Conservation (phyloP, 2,888 invertebrate genomes). For the Bibio marci region DNA sequence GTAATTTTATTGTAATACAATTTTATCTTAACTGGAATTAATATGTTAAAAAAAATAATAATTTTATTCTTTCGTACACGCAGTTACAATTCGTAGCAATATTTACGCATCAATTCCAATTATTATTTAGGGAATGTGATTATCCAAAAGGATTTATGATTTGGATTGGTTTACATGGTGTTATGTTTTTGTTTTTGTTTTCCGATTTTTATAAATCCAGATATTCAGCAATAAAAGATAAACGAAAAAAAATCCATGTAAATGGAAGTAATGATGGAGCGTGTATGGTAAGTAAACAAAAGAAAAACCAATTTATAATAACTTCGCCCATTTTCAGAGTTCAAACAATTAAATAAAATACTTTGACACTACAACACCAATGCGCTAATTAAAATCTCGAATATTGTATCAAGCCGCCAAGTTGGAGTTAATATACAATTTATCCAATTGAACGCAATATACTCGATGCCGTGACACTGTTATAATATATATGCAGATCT, state of each 20-base stretch:
- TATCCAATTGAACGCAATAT: no score
- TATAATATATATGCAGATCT: no score
- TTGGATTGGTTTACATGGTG: constrained; percentile 89
- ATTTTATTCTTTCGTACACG: constrained; percentile 10
- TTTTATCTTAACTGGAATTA: not conserved
- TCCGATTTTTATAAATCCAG: constrained; percentile 84
- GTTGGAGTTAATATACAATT: no score
- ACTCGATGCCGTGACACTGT: no score
- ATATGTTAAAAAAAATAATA: constrained; percentile 1
- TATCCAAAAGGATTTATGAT: constrained; percentile 82
- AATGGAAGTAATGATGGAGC: constrained; percentile 29
- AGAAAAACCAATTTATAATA: not conserved
- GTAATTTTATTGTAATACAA: constrained; percentile 32
- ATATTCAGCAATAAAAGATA: constrained; percentile 30
- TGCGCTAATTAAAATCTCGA: no score
- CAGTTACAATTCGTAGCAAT: constrained; percentile 87
- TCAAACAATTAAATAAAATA: no score
- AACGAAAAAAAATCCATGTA: constrained; percentile 13
- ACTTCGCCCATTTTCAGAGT: not conserved
- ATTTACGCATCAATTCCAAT: constrained; percentile 80
- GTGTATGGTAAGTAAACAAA: constrained; percentile 50
- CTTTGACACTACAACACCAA: constrained; percentile 2
- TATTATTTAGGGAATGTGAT: constrained; percentile 76
- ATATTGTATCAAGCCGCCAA: no score
- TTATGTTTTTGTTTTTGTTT: constrained; percentile 87